Conservation (phyloP, 2,113 vertebrate species). For the Vulpes lagopus region DNA sequence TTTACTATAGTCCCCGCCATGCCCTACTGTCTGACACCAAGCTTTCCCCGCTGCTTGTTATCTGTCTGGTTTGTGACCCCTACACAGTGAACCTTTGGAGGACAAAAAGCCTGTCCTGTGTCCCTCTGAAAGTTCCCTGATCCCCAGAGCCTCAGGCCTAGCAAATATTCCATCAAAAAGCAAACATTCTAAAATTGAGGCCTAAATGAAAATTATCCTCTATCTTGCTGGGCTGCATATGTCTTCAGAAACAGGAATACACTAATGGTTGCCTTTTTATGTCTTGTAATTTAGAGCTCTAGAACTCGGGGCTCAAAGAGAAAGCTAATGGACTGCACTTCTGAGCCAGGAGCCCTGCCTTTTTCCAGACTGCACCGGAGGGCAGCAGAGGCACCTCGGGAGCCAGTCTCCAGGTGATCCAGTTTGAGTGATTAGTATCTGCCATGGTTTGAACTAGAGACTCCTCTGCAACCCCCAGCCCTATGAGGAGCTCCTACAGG, state of each 20-base stretch:
- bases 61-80: background rate
- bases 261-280: background rate
- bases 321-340: background rate
- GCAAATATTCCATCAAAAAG: background rate
- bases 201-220: background rate
- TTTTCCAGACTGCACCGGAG: fast-evolving
- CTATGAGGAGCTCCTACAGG: background rate
- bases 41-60: background rate
- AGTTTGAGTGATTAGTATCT: background rate
- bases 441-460: background rate
- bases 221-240: background rate
- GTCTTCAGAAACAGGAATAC: background rate
- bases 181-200: background rate
- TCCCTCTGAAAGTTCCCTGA: background rate
- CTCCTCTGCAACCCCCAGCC: no score
- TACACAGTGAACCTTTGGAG: background rate
- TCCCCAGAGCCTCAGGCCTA: background rate
- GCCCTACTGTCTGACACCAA: background rate
- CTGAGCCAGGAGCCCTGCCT: background rate
- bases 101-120: background rate
- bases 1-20: background rate
- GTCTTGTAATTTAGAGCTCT: background rate
- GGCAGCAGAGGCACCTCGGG: fast-evolving
- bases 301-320: background rate
- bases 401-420: background rate